A percentile compares a stretch with the other conserved stretches of the same genome.
phyloP scores from a whole-genome alignment of 2,797 vertebrate species.

The Cuniculus paca region DNA sequence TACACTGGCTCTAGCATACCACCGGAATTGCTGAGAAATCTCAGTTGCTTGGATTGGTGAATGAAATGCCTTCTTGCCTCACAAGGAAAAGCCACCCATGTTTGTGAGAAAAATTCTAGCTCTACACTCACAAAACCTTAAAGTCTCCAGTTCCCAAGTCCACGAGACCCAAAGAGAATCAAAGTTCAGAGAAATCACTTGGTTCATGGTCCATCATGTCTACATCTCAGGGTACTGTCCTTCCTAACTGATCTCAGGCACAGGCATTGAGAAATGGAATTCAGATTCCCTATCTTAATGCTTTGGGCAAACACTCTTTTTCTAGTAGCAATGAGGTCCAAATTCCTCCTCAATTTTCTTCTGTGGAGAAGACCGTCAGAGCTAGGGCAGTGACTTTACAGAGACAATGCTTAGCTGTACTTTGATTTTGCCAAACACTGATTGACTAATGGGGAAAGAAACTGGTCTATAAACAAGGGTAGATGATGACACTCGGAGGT shows the following conservation, averaged over 20 bases:
- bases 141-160: not conserved
- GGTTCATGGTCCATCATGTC: not conserved
- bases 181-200: constrained; percentile 49
- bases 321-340: constrained; percentile 20
- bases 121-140: not conserved
- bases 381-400: constrained; percentile 24
- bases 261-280: not conserved
- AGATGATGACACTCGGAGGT: constrained; percentile 22
- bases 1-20: not conserved
- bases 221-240: constrained; percentile 19
- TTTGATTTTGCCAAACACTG: constrained; percentile 69
- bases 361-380: not conserved
- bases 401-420: constrained; percentile 49
- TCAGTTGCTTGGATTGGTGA: not conserved
- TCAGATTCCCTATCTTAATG: not conserved
- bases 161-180: constrained; percentile 1
- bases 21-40: constrained; percentile 26
- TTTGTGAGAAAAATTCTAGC: constrained; percentile 43
- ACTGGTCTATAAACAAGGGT: constrained; percentile 66
- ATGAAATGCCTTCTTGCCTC: not conserved
- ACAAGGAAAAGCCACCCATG: not conserved
- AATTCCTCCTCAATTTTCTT: constrained; percentile 55
- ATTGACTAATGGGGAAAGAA: constrained; percentile 69
- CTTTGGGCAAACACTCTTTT: constrained; percentile 55
- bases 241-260: not conserved